A percentile compares a stretch with the other conserved stretches of the same genome.
Conservation (phyloP, 2,797 vertebrate genomes). For the Sebastes glaucus region DNA sequence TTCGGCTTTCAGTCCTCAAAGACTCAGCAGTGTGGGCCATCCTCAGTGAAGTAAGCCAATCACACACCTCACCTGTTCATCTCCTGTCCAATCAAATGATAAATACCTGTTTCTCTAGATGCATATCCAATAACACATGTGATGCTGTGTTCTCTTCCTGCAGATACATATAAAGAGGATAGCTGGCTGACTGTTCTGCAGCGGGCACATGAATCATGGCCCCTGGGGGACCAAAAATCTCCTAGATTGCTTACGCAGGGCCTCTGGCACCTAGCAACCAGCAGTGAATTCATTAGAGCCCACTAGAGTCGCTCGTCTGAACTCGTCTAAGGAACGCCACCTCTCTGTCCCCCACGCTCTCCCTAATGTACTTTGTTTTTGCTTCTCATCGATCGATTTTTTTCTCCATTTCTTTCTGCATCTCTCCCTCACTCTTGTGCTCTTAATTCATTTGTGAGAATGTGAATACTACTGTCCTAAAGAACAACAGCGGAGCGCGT, state of each 20-base stretch:
- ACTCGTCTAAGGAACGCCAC: constrained; percentile 58
- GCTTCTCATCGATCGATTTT: constrained; percentile 44
- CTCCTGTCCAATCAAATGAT: constrained; percentile 10
- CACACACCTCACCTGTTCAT: background rate
- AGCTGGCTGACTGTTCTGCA: constrained; percentile 82
- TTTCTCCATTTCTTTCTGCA: constrained; percentile 36
- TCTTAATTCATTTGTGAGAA: constrained; percentile 66
- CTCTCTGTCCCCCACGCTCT: constrained; percentile 35
- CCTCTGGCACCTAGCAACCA: constrained; percentile 67
- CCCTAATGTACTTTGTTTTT: constrained; percentile 43
- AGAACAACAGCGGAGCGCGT: constrained; percentile 42
- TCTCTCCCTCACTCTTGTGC: constrained; percentile 54
- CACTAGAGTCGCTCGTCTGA: constrained; percentile 57
- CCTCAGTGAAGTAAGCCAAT: constrained; percentile 91
- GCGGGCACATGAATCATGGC: constrained; percentile 49
- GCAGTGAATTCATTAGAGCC: constrained; percentile 70
- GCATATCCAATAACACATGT: background rate
- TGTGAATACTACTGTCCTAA: constrained; percentile 83
- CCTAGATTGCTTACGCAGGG: constrained; percentile 66
- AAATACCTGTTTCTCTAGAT: background rate
- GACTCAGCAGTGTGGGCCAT: constrained; percentile 98
- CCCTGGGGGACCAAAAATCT: constrained; percentile 55
- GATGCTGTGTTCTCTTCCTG: constrained; percentile 69
- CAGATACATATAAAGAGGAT: constrained; percentile 98
- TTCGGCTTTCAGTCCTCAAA: constrained; percentile 92